Percentiles rank a stretch among this genome's conserved stretches.
Conservation (phyloP, 2,113 vertebrate genomes). For the Triplophysa dalaica region DNA sequence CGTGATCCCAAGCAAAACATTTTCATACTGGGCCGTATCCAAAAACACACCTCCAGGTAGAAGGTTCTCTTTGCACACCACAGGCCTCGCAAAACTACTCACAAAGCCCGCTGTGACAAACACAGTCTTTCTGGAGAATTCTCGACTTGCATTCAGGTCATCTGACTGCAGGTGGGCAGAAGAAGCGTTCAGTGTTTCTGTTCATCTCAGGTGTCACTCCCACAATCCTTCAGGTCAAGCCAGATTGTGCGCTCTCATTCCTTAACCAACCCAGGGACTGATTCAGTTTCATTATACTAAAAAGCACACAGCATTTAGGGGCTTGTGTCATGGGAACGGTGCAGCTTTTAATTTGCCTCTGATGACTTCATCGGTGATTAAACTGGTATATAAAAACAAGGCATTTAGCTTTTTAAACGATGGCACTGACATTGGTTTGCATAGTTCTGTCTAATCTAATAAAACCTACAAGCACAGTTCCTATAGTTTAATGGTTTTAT, state of each 20-base stretch:
- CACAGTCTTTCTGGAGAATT: not conserved
- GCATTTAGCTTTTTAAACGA: too few relatives aligned
- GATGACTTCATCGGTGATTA: too few relatives aligned
- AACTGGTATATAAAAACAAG: too few relatives aligned
- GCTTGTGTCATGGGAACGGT: too few relatives aligned
- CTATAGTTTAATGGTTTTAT: too few relatives aligned
- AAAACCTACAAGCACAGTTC: too few relatives aligned
- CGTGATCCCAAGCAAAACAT: not conserved
- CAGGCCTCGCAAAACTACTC: not conserved
- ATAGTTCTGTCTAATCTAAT: too few relatives aligned
- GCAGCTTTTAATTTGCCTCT: too few relatives aligned
- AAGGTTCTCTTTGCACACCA: not conserved
- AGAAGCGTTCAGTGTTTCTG: slow-evolving; percentile 12
- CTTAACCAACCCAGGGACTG: not conserved
- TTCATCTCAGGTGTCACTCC: slow-evolving; percentile 32
- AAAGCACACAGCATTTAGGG: too few relatives aligned
- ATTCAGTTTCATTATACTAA: slow-evolving; percentile 2
- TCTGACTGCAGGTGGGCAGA: slow-evolving; percentile 28
- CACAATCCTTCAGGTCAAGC: slow-evolving; percentile 23
- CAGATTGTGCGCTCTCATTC: slow-evolving; percentile 27
- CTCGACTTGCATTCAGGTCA: slow-evolving; percentile 15
- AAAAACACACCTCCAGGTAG: slow-evolving; percentile 17
- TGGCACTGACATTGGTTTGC: too few relatives aligned
- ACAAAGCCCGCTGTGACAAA: slow-evolving; percentile 11
- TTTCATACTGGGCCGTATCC: not conserved